Conservation (phyloP, 2,888 invertebrate species). For the Acanthococcus lagerstroemiae region DNA sequence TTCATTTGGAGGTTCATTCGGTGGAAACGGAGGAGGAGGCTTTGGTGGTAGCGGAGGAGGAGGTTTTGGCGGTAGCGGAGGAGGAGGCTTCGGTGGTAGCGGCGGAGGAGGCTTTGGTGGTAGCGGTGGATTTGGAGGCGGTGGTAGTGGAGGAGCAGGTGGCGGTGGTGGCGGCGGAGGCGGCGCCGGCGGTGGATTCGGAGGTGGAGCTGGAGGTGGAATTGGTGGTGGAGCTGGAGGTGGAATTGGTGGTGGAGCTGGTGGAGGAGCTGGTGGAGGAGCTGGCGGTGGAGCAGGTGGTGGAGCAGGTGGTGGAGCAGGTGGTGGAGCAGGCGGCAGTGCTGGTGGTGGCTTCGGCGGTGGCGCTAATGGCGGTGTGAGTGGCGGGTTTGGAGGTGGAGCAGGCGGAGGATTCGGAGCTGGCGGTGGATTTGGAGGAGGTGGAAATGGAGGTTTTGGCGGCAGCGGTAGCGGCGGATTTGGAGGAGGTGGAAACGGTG, state of each 20-base stretch:
- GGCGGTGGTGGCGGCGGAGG: slow-evolving; percentile 2
- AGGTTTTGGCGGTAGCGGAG: neutral
- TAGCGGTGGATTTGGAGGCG: neutral
- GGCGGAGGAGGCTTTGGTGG: no score
- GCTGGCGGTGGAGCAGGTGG: neutral
- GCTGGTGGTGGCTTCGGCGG: neutral
- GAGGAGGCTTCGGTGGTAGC: neutral
- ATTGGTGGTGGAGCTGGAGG: neutral
- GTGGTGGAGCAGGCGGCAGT: neutral
- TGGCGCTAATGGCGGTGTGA: no score
- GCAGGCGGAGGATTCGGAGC: neutral
- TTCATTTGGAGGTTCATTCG: no score
- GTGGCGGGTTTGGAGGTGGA: neutral
- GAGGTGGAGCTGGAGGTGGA: neutral
- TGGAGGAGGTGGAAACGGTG: neutral
- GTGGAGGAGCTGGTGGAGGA: neutral
- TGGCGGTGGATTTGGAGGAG: neutral
- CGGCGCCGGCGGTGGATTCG: neutral
- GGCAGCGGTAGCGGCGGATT: neutral
- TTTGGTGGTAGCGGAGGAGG: neutral
- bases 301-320: neutral
- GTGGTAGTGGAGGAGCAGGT: no score
- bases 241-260: neutral
- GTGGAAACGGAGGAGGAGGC: slow-evolving; percentile 16
- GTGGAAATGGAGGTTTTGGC: neutral